Evolutionary conservation across 2,888 invertebrate genomes (phyloP), one percentile per base, ranked within the genome.

Genomic region (Athalia rosae): DNA sequence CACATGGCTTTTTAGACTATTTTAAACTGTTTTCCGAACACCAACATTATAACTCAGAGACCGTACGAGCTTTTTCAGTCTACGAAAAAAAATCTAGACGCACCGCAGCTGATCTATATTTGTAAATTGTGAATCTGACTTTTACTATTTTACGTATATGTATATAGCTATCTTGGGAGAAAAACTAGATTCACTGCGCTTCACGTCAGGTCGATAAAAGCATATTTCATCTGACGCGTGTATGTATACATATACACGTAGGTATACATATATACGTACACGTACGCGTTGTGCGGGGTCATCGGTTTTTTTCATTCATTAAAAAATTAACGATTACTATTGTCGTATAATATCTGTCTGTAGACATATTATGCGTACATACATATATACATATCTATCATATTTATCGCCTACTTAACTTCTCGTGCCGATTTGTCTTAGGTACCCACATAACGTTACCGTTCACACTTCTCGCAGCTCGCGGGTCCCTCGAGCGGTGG

Each of bases 371-470:
- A n/a, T 4, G 7, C n/a, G 7, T 53, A 7, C 63, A 41, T 63
- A 81, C 81, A 78, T 80, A 84, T 63, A 41, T 63, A 81, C 81
- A 78, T 80, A 84, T 86, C 83, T 82, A 84, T 86, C 83, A 84
- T 83, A 84, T 88, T 88, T 88, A 88, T 86, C 85, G 83, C 85
- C 83, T 83, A 84, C 85, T 87, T 84, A 85, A 83, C 80, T 83
- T 79, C 81, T 77, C 82, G 81, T 83, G 82, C 80, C 86, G 87
- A 88, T 89, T 87, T 85, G 85, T 85, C 86, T 87, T 83, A 81
- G 80, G 81, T 67, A 64, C 64, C 41, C 66, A 56, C 53, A 76
- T 66, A 61, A 50, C 78, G 74, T 69, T 78, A 69, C 67, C 73
- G 63, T 79, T 61, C 56, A 74, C 76, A 76, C 77, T 77, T 64